Evolutionary conservation across 2,113 vertebrate species (phyloP).

Genomic region (Oxygymnocypris stewartii): DNA sequence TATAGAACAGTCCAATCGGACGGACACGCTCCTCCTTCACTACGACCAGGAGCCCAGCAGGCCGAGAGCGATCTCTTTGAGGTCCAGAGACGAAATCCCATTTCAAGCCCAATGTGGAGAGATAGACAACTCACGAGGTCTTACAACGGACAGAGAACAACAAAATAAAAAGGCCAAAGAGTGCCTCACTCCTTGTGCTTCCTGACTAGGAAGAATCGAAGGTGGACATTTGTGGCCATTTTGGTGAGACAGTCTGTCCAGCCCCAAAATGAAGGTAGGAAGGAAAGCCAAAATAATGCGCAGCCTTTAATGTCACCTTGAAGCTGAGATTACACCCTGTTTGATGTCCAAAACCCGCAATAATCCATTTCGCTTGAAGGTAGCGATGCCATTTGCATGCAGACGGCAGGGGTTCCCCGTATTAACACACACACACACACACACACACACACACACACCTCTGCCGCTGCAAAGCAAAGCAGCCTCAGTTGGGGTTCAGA

Average conservation of each 20-base stretch:
- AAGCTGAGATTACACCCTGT: slow-evolving; percentile 98
- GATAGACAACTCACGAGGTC: slow-evolving; percentile 68
- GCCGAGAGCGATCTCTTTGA: slow-evolving; percentile 42
- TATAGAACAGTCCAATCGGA: slow-evolving; percentile 68
- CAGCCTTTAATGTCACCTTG: slow-evolving; percentile 85
- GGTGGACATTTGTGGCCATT: slow-evolving; percentile 91
- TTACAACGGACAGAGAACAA: slow-evolving; percentile 72
- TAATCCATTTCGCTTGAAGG: slow-evolving; percentile 70
- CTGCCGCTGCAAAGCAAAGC: slow-evolving; percentile 64
- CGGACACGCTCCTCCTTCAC: slow-evolving; percentile 75
- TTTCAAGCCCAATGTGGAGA: slow-evolving; percentile 97
- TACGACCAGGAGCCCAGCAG: slow-evolving; percentile 70
- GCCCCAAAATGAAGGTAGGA: slow-evolving; percentile 88
- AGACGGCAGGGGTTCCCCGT: slow-evolving; percentile 63
- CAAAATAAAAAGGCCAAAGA: slow-evolving; percentile 75
- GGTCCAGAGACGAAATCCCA: slow-evolving; percentile 66
- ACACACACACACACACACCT: slow-evolving; percentile 56
- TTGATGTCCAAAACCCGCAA: slow-evolving; percentile 71
- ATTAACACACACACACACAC: too few relatives aligned
- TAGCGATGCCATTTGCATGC: slow-evolving; percentile 65
- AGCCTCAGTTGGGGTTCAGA: slow-evolving; percentile 66
- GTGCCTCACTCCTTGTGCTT: slow-evolving; percentile 78
- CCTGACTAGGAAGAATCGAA: slow-evolving; percentile 73
- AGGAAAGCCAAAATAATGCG: slow-evolving; percentile 83
- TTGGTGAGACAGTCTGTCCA: slow-evolving; percentile 86